Conservation (phyloP, 2,113 vertebrate species). For the Rynchops niger region DNA sequence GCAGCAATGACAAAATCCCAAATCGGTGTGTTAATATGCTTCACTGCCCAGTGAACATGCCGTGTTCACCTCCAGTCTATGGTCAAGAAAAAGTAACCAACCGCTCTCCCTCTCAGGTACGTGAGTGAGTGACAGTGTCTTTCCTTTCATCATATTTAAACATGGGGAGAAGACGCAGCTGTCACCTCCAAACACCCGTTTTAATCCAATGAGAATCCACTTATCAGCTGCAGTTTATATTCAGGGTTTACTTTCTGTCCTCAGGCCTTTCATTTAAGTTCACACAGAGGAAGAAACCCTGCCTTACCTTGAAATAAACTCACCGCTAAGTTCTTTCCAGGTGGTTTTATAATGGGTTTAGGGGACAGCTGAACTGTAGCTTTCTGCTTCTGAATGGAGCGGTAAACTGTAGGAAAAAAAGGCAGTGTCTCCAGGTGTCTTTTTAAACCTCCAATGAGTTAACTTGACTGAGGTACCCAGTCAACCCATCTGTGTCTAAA, state of each 20-base stretch:
- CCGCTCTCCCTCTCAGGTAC: fast-evolving
- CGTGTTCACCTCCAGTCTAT: not conserved
- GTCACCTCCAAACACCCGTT: fast-evolving
- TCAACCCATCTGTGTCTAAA: not conserved
- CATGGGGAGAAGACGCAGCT: not conserved
- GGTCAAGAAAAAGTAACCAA: not conserved
- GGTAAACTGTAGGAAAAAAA: not conserved
- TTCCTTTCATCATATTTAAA: not conserved
- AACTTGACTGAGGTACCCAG: not conserved
- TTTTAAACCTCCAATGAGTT: not conserved
- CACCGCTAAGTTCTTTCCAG: not conserved
- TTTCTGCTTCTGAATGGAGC: not conserved
- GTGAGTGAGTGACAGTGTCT: not conserved
- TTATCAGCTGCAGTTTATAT: fast-evolving
- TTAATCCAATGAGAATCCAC: not conserved
- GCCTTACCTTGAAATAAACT: not conserved
- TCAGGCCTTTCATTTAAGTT: not conserved
- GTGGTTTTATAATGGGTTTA: not conserved
- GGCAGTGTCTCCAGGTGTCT: not conserved
- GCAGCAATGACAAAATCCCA: not conserved
- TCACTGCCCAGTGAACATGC: not conserved
- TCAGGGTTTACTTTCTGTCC: not conserved
- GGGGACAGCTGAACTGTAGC: not conserved
- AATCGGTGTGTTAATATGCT: not conserved
- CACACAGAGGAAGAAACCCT: not conserved